Conservation (phyloP, 1,140 invertebrate genomes). For the Colletes latitarsis region DNA sequence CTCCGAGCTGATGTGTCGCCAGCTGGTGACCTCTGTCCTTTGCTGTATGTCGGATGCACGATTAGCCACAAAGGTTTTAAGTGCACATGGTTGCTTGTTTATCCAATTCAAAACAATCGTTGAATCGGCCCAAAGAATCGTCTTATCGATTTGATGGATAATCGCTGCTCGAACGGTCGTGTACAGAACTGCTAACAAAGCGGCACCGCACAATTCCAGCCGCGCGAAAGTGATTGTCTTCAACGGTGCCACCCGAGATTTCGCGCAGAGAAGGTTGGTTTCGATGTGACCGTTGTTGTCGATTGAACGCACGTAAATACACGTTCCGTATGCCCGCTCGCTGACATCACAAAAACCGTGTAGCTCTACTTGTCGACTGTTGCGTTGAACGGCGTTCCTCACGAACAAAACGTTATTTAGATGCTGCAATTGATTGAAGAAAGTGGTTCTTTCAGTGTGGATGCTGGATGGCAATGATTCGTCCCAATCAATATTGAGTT, state of each 20-base stretch:
- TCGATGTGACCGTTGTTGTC: background rate
- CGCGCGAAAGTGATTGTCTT: constrained; percentile 10
- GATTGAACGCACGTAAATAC: background rate
- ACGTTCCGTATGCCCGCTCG: constrained; percentile 17
- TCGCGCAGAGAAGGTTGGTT: background rate
- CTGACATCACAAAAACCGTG: constrained; percentile 37
- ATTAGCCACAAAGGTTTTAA: constrained; percentile 7
- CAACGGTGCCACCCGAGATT: constrained; percentile 12
- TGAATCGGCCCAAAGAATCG: background rate
- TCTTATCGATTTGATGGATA: background rate
- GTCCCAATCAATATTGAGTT: background rate
- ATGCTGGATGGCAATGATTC: background rate
- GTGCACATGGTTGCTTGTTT: background rate
- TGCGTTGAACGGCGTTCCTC: background rate
- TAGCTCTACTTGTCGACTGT: background rate
- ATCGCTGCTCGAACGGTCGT: background rate
- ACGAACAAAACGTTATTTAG: background rate
- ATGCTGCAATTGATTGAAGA: background rate
- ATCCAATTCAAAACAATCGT: background rate
- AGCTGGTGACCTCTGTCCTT: background rate
- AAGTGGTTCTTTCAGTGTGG: background rate
- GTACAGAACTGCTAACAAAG: background rate
- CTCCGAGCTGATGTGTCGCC: background rate
- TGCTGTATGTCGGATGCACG: background rate
- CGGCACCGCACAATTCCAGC: background rate